Base-by-base conservation (phyloP, 2,113 vertebrate genomes). In the Centropus unirufus region DNA sequence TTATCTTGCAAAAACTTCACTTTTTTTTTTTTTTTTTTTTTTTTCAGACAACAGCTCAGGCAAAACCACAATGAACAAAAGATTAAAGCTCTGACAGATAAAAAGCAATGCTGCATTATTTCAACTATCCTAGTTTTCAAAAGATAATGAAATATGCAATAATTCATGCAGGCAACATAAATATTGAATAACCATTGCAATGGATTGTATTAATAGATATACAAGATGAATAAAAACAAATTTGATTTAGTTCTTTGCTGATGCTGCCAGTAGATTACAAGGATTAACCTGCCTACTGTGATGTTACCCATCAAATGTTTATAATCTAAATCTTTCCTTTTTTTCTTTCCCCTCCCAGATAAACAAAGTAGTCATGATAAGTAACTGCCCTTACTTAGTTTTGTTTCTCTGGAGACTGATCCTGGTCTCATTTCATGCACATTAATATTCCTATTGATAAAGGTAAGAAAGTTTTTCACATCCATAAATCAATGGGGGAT, bases 101-200 rank as follows among this genome's bases (percentile, higher is more conserved):
- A 94, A 96, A 95, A 88, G 62, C 42, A 81, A 61, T 39, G 21
- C 36, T 92, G 36, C n/a, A 61, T 74, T 94, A 89, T 92, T 97
- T 97, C 89, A 96, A 17, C 92, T 64, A 66, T 62, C 84, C 89
- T 66, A 27, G 44, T 91, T 96, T 94, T 88, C 62, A 92, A 73
- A 97, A 82, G 61, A 93, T 61, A 95, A 86, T 91, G 42, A 91
- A 97, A 95, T 84, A 92, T 83, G 77, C 67, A 64, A 21, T 90
- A 95, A 89, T 93, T 93, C 93, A 80, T 9, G 7, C 54, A 96
- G 49, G 70, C 30, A 74, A 16, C 58, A 95, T 94, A 83, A 95
- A 93, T 95, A 96, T 94, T 94, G 72, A 96, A 97, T 90, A 75
- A 95, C 29, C 29, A n/a, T 89, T 90, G 89, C 67, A 81, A n/a